Base-by-base conservation (phyloP, 2,113 vertebrate species). In the Scomber colias region DNA sequence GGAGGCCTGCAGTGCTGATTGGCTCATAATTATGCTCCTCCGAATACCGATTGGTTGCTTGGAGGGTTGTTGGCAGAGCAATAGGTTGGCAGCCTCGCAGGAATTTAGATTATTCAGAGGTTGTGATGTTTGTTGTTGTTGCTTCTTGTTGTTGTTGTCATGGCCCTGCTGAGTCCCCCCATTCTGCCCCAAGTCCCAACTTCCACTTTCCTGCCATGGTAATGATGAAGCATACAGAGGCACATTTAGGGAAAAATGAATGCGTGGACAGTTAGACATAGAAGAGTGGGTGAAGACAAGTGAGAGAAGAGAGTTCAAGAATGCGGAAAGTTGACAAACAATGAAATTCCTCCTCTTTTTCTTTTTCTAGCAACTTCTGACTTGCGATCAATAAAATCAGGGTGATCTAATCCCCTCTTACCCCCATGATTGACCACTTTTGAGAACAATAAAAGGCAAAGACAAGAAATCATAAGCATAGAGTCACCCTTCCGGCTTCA, bases 71-170 rank as follows among this genome's bases (percentile, higher is more conserved):
- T 78, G 81, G 70, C 87, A 63, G 66, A 56, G 65, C 11, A 8
- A 45, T 24, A 12, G 16, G n/a, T 73, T 87, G 81, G 83, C 87
- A 88, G 67, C 46, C 62, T 59, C 2, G 15, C 65, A 79, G 79
- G 78, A 90, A 82, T 89, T 73, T 59, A 17, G 71, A 74, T 85
- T 72, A 87, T 83, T 89, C 30, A 0, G 79, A 72, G 59, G 79
- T 84, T 79, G 84, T 77, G 71, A 76, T 78, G 79, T 84, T 88
- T 91, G 87, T 86, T 83, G 81, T 83, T 77, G 68, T 70, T 78
- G 49, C 17, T 62, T 75, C 53, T 61, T 82, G 72, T 81, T 82
- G 85, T 83, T 93, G 82, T 90, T 92, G 90, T 85, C 85, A 81
- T 88, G 84, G 77, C 53, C 71, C 21, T 44, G 64, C 79, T 61